phyloP scores from a whole-genome alignment of 2,797 vertebrate species.

The Atherinosoma microstoma region DNA sequence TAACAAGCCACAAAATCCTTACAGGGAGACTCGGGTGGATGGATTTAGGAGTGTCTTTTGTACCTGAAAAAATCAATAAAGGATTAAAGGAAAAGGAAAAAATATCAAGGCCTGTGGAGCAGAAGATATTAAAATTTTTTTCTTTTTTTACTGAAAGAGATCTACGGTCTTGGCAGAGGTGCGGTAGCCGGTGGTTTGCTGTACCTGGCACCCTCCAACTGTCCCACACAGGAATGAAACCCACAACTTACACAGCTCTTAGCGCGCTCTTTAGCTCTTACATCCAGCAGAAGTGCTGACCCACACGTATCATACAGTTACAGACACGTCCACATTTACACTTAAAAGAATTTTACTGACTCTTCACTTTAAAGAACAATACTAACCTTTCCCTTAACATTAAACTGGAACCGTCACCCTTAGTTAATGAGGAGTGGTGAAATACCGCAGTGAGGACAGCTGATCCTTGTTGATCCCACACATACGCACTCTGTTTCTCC shows the following conservation, averaged over 20 bases:
- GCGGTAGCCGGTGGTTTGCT: slow-evolving; percentile 59
- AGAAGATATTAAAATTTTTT: slow-evolving; percentile 46
- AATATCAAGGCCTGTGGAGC: slow-evolving; percentile 5
- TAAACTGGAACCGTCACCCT: slow-evolving; percentile 22
- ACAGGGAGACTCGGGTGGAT: background rate
- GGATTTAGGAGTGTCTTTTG: background rate
- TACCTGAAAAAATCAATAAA: background rate
- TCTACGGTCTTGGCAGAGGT: slow-evolving; percentile 36
- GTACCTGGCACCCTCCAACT: slow-evolving; percentile 62
- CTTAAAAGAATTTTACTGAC: background rate
- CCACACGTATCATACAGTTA: slow-evolving; percentile 8
- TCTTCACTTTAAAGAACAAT: slow-evolving; percentile 12
- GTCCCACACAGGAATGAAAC: slow-evolving; percentile 61
- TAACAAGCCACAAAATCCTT: background rate
- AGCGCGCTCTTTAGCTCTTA: slow-evolving; percentile 51
- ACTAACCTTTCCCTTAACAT: slow-evolving; percentile 21
- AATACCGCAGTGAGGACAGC: slow-evolving; percentile 23
- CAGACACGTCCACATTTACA: slow-evolving; percentile 6
- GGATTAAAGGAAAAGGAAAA: background rate
- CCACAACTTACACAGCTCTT: slow-evolving; percentile 67
- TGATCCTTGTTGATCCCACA: slow-evolving; percentile 3
- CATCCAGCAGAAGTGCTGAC: slow-evolving; percentile 36
- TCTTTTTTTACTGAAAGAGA: slow-evolving; percentile 30
- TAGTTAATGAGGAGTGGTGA: slow-evolving; percentile 30
- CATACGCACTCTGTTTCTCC: background rate